Evolutionary conservation across 53 echinoderm and acorn worm species (phyloP).

Genomic region (Holothuria leucospilota): DNA sequence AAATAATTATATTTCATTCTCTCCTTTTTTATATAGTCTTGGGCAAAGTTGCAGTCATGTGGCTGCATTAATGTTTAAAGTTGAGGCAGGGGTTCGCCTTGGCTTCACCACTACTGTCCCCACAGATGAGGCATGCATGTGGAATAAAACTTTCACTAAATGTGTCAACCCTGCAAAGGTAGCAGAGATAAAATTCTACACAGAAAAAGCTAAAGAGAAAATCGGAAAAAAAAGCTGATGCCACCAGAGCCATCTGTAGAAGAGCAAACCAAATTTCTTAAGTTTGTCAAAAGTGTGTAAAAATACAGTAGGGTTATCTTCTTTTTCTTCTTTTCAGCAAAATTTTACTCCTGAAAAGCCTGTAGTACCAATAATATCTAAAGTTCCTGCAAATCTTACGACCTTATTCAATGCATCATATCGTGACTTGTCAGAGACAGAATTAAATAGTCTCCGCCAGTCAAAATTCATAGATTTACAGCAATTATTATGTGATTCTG

Average conservation of each 20-base stretch:
- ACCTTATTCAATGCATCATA: neutral
- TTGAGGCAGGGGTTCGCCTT: conserved; percentile 48
- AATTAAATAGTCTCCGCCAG: neutral
- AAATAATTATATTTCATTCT: no score
- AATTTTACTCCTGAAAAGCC: neutral
- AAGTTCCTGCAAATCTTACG: neutral
- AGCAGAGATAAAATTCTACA: neutral
- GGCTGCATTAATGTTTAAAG: conserved; percentile 43
- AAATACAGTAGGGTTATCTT: neutral
- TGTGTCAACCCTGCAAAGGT: neutral
- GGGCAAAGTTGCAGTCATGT: conserved; percentile 40
- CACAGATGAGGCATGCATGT: conserved; percentile 24
- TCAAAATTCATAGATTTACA: neutral
- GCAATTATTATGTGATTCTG: neutral
- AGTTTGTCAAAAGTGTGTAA: neutral
- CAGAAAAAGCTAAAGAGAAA: neutral
- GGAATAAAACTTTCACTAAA: neutral
- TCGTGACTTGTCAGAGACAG: neutral
- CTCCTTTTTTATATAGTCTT: neutral
- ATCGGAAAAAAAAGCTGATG: neutral
- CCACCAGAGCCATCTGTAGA: neutral
- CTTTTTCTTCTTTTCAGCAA: neutral
- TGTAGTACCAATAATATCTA: neutral
- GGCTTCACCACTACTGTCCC: conserved; percentile 33
- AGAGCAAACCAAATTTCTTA: neutral